Conservation (phyloP, 1,140 invertebrate genomes). For the Antheraea mylitta region DNA sequence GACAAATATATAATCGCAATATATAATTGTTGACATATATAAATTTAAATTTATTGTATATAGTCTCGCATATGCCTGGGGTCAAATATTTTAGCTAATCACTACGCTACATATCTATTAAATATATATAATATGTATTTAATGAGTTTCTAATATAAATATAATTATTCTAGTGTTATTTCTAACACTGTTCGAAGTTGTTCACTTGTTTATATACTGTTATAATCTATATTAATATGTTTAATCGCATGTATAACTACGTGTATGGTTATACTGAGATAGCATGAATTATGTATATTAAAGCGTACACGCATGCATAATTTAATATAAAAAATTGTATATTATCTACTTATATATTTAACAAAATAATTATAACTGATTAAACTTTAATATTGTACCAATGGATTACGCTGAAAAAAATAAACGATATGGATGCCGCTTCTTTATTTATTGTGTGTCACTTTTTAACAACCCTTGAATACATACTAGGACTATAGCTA, state of each 20-base stretch:
- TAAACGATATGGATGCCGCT: constrained; percentile 75
- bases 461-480: no score
- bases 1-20: constrained; percentile 43
- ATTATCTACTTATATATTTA: constrained; percentile 56
- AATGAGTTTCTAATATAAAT: constrained; percentile 65
- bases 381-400: constrained; percentile 75
- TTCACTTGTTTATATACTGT: constrained; percentile 75
- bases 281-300: constrained; percentile 65
- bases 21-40: constrained; percentile 37
- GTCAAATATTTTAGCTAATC: constrained; percentile 53
- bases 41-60: constrained; percentile 48
- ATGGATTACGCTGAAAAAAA: constrained; percentile 71
- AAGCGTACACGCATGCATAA: constrained; percentile 68
- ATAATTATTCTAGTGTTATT: constrained; percentile 62
- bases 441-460: constrained; percentile 65
- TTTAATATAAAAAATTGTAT: constrained; percentile 70
- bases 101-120: constrained; percentile 69
- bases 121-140: constrained; percentile 35
- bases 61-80: constrained; percentile 46
- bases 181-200: constrained; percentile 69
- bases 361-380: constrained; percentile 52
- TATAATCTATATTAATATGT: constrained; percentile 70
- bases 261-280: constrained; percentile 64
- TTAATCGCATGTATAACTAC: constrained; percentile 56
- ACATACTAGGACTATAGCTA: no score